Evolutionary conservation across 2,113 vertebrate species (phyloP).

Genomic region (Aegithalos caudatus): DNA sequence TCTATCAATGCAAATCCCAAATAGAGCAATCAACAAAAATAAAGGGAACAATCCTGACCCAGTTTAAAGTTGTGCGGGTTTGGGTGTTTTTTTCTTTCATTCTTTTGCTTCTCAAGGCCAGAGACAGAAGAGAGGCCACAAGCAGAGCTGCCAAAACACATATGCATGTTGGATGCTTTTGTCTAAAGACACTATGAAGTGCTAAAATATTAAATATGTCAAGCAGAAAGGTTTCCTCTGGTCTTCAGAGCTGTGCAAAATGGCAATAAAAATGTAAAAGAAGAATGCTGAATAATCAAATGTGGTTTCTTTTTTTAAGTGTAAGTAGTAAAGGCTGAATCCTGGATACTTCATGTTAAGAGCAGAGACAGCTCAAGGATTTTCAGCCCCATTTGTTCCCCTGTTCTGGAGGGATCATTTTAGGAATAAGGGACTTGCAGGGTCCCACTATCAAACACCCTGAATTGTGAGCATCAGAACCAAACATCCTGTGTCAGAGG

Average conservation of each 20-base stretch:
- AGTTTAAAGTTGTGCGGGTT: not conserved
- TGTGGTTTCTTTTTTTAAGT: slow-evolving; percentile 39
- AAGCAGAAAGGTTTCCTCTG: slow-evolving; percentile 46
- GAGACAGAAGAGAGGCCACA: slow-evolving; percentile 31
- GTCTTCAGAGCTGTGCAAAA: slow-evolving; percentile 14
- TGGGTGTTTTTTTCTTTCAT: not conserved
- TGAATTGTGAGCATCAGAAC: not conserved
- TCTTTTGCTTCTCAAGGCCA: slow-evolving; percentile 2
- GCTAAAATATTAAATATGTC: slow-evolving; percentile 55
- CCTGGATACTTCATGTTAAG: not conserved
- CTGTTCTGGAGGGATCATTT: not conserved
- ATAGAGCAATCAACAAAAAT: slow-evolving; percentile 26
- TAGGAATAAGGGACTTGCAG: not conserved
- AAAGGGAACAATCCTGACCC: slow-evolving; percentile 14
- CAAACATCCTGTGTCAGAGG: not conserved
- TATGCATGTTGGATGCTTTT: slow-evolving; percentile 24
- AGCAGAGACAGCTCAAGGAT: not conserved
- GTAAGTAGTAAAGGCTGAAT: not conserved
- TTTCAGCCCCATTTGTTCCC: not conserved
- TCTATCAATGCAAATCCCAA: slow-evolving; percentile 32
- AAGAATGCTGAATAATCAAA: slow-evolving; percentile 62
- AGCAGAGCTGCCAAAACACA: slow-evolving; percentile 49
- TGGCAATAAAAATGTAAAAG: slow-evolving; percentile 38
- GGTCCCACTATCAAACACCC: not conserved
- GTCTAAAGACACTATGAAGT: slow-evolving; percentile 37